Evolutionary conservation across 64 coral and sea anemone genomes (phyloP), one percentile per base, ranked within the genome.

Genomic region (Anthopleura sola): DNA sequence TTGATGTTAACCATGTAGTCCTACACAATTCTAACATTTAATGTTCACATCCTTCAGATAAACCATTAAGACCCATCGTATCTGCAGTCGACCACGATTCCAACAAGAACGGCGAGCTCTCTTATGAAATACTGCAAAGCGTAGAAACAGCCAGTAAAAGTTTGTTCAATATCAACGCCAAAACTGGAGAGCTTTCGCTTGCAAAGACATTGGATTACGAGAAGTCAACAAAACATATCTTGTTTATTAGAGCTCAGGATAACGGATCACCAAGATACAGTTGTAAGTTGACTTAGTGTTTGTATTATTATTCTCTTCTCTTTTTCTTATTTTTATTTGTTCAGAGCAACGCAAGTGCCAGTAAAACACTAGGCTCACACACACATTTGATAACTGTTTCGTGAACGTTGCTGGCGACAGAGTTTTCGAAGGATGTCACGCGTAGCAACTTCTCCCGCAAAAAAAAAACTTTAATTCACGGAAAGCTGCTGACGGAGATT

Each of bases 191-290:
- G 36, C 84, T 96, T 37, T 69, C 37, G 9, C 20, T 89, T 12
- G 46, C 21, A 11, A 62, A 36, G 6, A 15, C 3, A 4, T 57
- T 92, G 84, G 94, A 96, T 55, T 92, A 83, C 53, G 94, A 96
- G 37, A 81, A 79, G 14, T 37, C 85, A 21, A 66, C 10, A 6
- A 53, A 75, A 15, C 94, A 96, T 24, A 36, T 89, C 29, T 82
- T 96, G 24, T 96, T 88, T 58, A 76, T 92, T 5, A 36, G 46
- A 66, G 90, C 90, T 0, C 10, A 49, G 31, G 90, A 96, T 54
- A 84, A 82, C 17, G 87, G 81, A 29, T 62, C 34, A 17, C 91
- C 83, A 36, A 92, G 90, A 77, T 85, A 68, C 56, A 80, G 36
- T 48, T 68, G 78, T 85, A 83, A 83, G 88, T 50, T 71, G 23